Evolutionary conservation across 2,113 vertebrate species (phyloP), one percentile per base, ranked within the genome.

Genomic region (Martes martes): DNA sequence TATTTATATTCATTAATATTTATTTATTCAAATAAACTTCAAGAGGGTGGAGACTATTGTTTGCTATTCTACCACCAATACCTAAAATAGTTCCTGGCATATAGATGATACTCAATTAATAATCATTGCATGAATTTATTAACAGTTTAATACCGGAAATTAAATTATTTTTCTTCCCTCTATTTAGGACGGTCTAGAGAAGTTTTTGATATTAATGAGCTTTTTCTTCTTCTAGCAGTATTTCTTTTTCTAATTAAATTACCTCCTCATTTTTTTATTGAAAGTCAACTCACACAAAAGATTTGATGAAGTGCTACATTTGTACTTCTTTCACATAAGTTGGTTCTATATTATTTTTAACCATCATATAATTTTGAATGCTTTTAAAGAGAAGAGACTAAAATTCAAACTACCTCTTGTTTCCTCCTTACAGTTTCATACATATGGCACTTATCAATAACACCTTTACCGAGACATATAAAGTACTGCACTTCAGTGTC

Each of bases 241-340:
- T 13, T 94, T 57, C 4, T 52, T 88, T 84, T 87, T 83, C 39
- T 61, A 95, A 59, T 96, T 81, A 89, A 93, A 39, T 85, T 61
- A 76, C 4, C 92, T 92, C 31, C 7, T 81, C 11, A 57, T 26
- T 91, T 74, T 74, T 84, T 92, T 52, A 87, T 59, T 83, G 50
- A 63, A 97, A 91, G 73, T 69, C 13, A 89, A 82, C 6, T 69
- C 52, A 83, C 1, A 24, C 26, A 79, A 89, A 96, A 85, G 15
- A 74, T 23, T 13, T 67, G 65, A 71, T 85, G 57, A 80, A 63
- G 36, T 89, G 24, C 8, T 80, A 24, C 61, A 55, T 79, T 45
- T 89, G 31, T 92, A 21, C 7, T 74, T 92, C 39, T 80, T 93
- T 85, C 19, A 78, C 9, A 6, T 94, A 94, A 92, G 3, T 63